Evolutionary conservation across 2,888 invertebrate species (phyloP).

Genomic region (Phorcus lineatus): DNA sequence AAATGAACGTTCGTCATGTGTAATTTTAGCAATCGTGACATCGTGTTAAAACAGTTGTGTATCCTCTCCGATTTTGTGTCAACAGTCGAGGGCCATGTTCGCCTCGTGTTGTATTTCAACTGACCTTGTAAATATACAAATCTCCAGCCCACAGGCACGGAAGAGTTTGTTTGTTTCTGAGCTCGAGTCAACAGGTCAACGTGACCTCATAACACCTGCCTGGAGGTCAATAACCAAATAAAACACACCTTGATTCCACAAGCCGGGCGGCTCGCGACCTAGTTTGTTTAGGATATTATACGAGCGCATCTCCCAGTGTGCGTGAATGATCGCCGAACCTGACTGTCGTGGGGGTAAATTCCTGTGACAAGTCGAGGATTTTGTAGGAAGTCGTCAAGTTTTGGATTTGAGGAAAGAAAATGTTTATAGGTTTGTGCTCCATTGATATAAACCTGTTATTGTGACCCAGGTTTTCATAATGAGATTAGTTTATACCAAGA

Average conservation of each 20-base stretch:
- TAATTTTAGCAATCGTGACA: background rate
- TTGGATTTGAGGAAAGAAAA: too few relatives aligned
- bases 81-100: background rate
- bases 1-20: too few relatives aligned
- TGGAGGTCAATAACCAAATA: background rate
- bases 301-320: background rate
- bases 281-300: background rate
- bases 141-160: background rate
- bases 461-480: too few relatives aligned
- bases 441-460: too few relatives aligned
- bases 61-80: background rate
- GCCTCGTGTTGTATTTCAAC: background rate
- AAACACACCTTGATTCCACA: background rate
- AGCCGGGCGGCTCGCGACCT: background rate
- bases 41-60: background rate
- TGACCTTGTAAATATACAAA: slow-evolving; percentile 5
- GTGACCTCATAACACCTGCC: background rate
- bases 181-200: background rate
- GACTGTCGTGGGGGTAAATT: too few relatives aligned
- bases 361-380: too few relatives aligned
- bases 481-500: too few relatives aligned
- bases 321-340: too few relatives aligned
- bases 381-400: too few relatives aligned
- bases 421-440: too few relatives aligned
- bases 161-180: slow-evolving; percentile 3